Conservation (phyloP, 2,113 vertebrate genomes). For the Gymnogyps californianus region DNA sequence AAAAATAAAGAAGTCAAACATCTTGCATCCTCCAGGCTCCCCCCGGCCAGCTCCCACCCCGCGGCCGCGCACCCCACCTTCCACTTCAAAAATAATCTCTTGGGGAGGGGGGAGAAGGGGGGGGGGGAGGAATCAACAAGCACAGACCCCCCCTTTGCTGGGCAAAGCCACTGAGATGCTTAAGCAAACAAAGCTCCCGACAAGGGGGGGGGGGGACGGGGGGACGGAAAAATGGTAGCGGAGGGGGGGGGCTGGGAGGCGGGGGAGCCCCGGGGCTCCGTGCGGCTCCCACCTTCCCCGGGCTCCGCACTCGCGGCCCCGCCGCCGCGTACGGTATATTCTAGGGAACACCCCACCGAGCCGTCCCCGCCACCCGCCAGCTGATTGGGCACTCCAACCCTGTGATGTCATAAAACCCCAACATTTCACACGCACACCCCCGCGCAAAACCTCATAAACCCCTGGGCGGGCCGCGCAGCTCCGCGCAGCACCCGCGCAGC, state of each 20-base stretch:
- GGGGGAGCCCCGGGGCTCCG: neutral
- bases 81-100: neutral
- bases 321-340: conserved; percentile 30
- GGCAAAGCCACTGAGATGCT: neutral
- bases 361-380: conserved; percentile 5
- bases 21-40: neutral
- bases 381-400: conserved; percentile 37
- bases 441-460: neutral
- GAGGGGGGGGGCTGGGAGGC: neutral
- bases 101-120: too few relatives aligned
- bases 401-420: conserved; percentile 60
- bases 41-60: neutral
- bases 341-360: conserved; percentile 41
- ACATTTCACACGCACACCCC: conserved; percentile 43
- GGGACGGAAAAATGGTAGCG: neutral
- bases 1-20: conserved; percentile 29
- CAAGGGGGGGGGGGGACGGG: too few relatives aligned
- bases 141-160: neutral
- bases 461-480: neutral
- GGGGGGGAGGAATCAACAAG: neutral
- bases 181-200: neutral
- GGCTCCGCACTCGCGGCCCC: conserved; percentile 28
- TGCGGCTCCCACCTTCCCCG: neutral
- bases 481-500: neutral
- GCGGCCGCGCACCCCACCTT: neutral